phyloP scores from a whole-genome alignment of 2,797 vertebrate genomes.

The Lacerta agilis region DNA sequence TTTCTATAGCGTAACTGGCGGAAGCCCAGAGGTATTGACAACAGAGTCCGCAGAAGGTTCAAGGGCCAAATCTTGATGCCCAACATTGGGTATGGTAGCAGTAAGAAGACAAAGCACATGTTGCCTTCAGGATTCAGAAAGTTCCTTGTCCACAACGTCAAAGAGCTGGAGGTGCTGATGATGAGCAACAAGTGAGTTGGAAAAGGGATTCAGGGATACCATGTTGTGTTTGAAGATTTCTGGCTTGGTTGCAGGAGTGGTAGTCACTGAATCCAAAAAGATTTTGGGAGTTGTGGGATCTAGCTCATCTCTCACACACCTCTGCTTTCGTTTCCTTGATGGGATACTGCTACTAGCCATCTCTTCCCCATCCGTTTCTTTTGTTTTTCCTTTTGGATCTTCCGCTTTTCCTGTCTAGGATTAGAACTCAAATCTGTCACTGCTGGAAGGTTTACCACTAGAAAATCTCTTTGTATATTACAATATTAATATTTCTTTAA shows the following conservation, averaged over 20 bases:
- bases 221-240: not conserved
- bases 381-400: not conserved
- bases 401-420: not conserved
- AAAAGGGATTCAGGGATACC: rapidly evolving
- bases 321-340: not conserved
- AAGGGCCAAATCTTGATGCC: slow-evolving; percentile 99
- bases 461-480: not conserved
- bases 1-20: slow-evolving; percentile 93
- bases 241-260: rapidly evolving
- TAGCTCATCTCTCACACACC: too few relatives aligned
- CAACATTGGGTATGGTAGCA: slow-evolving; percentile 98
- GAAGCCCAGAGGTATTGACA: slow-evolving; percentile 97
- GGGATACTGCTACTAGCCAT: not conserved
- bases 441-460: not conserved
- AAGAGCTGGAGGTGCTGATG: slow-evolving; percentile 96
- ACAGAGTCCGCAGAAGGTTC: slow-evolving; percentile 95
- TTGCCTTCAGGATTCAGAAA: slow-evolving; percentile 95
- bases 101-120: slow-evolving; percentile 98
- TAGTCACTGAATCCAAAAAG: not conserved
- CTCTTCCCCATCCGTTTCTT: not conserved
- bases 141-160: slow-evolving; percentile 95
- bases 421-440: not conserved
- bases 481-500: not conserved
- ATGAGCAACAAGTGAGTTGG: slow-evolving; percentile 98
- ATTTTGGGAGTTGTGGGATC: too few relatives aligned